A percentile compares a stretch with the other conserved stretches of the same genome.
Conservation (phyloP, 2,113 vertebrate species). For the Podocnemis expansa region DNA sequence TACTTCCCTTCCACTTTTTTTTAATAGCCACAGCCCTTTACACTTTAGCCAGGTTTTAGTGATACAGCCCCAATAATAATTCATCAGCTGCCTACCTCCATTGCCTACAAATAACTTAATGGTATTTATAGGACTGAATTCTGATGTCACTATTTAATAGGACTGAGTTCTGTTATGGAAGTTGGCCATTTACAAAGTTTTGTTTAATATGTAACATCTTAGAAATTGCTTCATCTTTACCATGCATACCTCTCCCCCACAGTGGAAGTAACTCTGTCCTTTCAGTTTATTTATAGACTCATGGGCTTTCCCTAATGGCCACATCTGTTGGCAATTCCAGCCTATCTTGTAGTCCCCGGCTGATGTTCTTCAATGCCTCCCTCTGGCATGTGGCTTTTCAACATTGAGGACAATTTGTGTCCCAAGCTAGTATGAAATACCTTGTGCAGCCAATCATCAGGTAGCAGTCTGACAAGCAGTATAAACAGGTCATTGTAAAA, state of each 20-base stretch:
- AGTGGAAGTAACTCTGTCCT: neutral
- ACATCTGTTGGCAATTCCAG: constrained; percentile 36
- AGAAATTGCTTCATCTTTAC: fast-evolving
- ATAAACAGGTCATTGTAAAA: neutral
- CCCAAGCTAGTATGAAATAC: neutral
- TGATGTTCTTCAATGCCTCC: neutral
- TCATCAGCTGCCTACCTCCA: neutral
- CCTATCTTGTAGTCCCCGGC: neutral
- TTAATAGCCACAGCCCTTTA: too few relatives aligned
- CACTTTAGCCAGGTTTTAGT: fast-evolving
- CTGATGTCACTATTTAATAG: neutral
- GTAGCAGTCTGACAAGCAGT: constrained; percentile 24
- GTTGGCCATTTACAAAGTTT: neutral
- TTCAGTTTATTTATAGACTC: constrained; percentile 13
- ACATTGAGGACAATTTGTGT: neutral
- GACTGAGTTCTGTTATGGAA: neutral
- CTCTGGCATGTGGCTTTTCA: fast-evolving
- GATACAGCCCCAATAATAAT: neutral
- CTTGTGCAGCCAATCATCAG: neutral
- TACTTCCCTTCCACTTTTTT: too few relatives aligned
- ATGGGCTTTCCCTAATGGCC: constrained; percentile 32
- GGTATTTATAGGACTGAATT: neutral
- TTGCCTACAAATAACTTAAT: neutral
- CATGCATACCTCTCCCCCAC: neutral
- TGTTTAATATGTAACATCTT: neutral